Conservation (phyloP, 2,888 invertebrate genomes). For the Icerya purchasi region DNA sequence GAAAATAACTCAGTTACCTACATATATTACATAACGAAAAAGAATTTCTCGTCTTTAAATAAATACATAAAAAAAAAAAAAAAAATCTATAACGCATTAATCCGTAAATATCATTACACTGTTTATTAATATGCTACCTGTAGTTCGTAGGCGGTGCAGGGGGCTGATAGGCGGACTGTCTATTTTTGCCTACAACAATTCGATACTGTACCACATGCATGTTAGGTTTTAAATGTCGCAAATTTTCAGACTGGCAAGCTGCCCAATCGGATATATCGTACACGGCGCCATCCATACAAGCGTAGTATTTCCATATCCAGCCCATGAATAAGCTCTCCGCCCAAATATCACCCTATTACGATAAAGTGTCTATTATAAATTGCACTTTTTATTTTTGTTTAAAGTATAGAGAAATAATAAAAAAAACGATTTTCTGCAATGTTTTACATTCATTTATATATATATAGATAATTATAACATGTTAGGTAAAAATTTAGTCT, state of each 20-base stretch:
- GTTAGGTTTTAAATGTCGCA: constrained; percentile 68
- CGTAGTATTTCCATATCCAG: constrained; percentile 81
- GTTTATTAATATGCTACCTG: constrained; percentile 7
- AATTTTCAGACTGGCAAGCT: constrained; percentile 62
- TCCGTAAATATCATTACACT: not conserved
- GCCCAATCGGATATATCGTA: constrained; percentile 97
- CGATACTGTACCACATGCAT: constrained; percentile 78
- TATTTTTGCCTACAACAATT: constrained; percentile 50
- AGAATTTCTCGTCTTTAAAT: no score
- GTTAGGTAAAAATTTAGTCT: no score
- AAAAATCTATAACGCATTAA: not conserved
- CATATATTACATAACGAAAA: no score
- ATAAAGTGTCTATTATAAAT: constrained; percentile 6
- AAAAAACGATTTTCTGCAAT: no score
- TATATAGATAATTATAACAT: no score
- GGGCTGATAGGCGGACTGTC: constrained; percentile 19
- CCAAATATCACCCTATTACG: constrained; percentile 77
- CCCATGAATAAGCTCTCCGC: constrained; percentile 78
- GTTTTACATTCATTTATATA: no score
- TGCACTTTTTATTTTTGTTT: no score
- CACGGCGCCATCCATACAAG: constrained; percentile 87
- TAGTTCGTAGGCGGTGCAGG: constrained; percentile 13
- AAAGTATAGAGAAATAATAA: no score
- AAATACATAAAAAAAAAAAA: constrained; percentile 6
- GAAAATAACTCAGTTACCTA: no score